Evolutionary conservation across 2,888 invertebrate genomes (phyloP), one percentile per base, ranked within the genome.

Genomic region (Drosophila atroscutellata): DNA sequence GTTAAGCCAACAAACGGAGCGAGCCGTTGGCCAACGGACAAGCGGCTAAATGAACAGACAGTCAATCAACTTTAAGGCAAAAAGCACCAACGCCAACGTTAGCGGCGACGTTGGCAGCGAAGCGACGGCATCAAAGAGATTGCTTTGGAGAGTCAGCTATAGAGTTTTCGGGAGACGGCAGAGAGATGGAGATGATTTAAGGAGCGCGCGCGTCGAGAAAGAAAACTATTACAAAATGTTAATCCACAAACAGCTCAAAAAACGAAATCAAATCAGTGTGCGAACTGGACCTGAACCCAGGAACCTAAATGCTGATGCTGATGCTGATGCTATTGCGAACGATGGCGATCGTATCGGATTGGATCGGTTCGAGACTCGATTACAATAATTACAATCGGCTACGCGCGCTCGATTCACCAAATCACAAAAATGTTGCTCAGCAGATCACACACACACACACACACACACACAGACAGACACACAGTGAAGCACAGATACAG

Each of bases 311-410:
- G 61, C 37, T 75, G 47, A 9, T 34, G 52, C 37, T 75, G 45
- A 52, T 52, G 61, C 37, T 75, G 47, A 52, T 52, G 61, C 39
- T 47, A 50, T 47, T 56, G 42, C 63, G 26, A 49, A 34, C 55
- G 61, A 45, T 51, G 69, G 66, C 64, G 77, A 85, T 87, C 88
- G 88, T 86, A 88, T 88, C 89, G 88, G 85, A 86, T 86, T 83
- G 88, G 80, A 88, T 88, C 89, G 86, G 88, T 86, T 86, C 88
- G 89, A 86, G 90, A 88, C 81, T 91, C 91, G 91, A 91, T 91
- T 91, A 91, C 90, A 91, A 91, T 91, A 91, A 91, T 91, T 91
- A 91, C 89, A 87, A 91, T 91, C 91, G 79, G 91, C 91, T 91
- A 91, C 89, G 91, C 91, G 91, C 88, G 55, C 55, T 45, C 45